Evolutionary conservation across 1,140 invertebrate species (phyloP).

Genomic region (Drosophila jambulina): DNA sequence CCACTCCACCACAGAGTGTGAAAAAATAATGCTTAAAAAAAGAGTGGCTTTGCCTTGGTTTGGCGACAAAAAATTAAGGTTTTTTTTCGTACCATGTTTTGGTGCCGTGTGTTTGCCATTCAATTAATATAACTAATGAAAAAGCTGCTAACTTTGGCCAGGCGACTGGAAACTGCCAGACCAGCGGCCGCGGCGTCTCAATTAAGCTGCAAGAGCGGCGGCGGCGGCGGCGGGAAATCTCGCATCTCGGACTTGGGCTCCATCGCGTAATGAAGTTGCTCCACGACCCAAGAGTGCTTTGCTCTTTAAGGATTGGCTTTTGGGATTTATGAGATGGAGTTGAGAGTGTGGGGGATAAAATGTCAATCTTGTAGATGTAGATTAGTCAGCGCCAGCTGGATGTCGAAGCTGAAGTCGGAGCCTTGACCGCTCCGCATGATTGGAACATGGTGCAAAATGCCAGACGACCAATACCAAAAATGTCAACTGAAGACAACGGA

Average conservation of each 20-base stretch:
- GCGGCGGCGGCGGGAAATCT: slow-evolving; percentile 23
- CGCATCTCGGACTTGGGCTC: slow-evolving; percentile 23
- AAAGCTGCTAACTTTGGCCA: slow-evolving; percentile 67
- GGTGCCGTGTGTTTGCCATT: slow-evolving; percentile 56
- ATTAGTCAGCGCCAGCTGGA: slow-evolving; percentile 41
- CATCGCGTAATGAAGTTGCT: slow-evolving; percentile 59
- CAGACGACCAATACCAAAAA: slow-evolving; percentile 32
- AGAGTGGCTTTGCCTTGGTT: slow-evolving; percentile 34
- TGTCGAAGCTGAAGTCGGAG: slow-evolving; percentile 6
- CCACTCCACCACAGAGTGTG: slow-evolving; percentile 26
- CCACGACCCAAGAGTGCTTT: slow-evolving; percentile 16
- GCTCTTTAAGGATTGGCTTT: slow-evolving; percentile 55
- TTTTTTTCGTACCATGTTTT: background rate
- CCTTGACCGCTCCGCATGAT: slow-evolving; percentile 43
- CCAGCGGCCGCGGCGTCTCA: slow-evolving; percentile 56
- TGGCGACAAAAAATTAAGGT: slow-evolving; percentile 47
- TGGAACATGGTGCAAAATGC: slow-evolving; percentile 32
- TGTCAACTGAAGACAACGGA: slow-evolving; percentile 24
- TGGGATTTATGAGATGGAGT: slow-evolving; percentile 51
- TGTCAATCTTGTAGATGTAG: slow-evolving; percentile 53
- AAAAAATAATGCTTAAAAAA: slow-evolving; percentile 14
- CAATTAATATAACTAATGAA: slow-evolving; percentile 81
- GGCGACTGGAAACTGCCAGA: slow-evolving; percentile 23
- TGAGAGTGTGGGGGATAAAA: slow-evolving; percentile 25
- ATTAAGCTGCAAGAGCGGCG: slow-evolving; percentile 66